These are phyloP conservation scores for Diloba caeruleocephala DNA, from an alignment of 2,888 invertebrate genomes.

Conservation along the genomic window DNA sequence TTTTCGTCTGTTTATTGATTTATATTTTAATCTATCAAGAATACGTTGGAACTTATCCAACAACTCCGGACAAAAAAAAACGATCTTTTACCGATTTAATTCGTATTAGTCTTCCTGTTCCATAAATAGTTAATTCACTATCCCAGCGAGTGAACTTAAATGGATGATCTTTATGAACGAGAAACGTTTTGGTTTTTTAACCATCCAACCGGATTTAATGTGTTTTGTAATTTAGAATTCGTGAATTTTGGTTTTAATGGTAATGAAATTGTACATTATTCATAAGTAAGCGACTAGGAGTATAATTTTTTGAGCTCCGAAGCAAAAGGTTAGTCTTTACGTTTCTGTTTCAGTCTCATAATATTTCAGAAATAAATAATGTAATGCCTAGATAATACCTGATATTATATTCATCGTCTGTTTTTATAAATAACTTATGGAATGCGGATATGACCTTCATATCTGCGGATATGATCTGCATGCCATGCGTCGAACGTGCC, in stretches of 20 bases:
- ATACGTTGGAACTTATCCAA: constrained; percentile 68
- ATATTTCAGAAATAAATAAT: neutral
- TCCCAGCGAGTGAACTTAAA: constrained; percentile 7
- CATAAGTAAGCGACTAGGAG: too few species aligned
- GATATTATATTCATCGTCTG: neutral
- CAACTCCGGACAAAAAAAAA: constrained; percentile 51
- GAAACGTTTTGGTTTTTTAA: neutral
- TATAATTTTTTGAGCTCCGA: too few species aligned
- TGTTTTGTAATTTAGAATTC: too few species aligned
- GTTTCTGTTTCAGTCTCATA: neutral
- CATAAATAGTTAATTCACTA: constrained; percentile 36
- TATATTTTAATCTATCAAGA: constrained; percentile 65
- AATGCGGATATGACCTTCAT: too few species aligned
- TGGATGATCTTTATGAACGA: neutral
- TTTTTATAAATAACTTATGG: constrained; percentile 3
- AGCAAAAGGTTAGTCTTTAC: too few species aligned
- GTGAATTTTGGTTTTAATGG: too few species aligned
- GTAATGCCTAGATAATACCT: too few species aligned
- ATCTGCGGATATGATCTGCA: constrained; percentile 19
- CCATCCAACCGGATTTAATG: constrained; percentile 3
- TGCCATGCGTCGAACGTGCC: neutral
- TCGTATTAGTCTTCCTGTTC: constrained; percentile 50
- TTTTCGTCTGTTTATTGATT: too few species aligned
- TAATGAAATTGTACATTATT: too few species aligned
- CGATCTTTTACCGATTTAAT: constrained; percentile 49